phyloP scores from a whole-genome alignment of 92 coral and sea anemone species.

The Bergia puertoricense region DNA sequence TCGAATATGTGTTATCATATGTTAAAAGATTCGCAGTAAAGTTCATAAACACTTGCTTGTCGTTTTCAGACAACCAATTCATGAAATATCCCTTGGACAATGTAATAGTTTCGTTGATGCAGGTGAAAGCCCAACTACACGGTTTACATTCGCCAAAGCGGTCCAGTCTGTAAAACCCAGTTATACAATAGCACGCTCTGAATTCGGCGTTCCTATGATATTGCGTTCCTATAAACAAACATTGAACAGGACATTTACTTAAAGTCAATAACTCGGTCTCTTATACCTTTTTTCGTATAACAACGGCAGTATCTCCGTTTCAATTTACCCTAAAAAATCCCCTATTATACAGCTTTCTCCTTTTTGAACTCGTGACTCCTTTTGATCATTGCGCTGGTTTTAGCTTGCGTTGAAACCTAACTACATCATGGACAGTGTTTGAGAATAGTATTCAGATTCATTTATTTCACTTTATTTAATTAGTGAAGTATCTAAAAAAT shows the following conservation, averaged over 20 bases:
- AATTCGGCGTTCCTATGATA: neutral
- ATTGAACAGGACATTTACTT: too few species aligned
- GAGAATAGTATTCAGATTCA: too few species aligned
- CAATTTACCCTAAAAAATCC: too few species aligned
- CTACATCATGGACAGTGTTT: too few species aligned
- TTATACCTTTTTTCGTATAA: too few species aligned
- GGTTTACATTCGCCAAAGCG: slow-evolving; percentile 21
- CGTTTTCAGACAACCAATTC: slow-evolving; percentile 45
- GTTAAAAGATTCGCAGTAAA: slow-evolving; percentile 51
- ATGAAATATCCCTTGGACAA: slow-evolving; percentile 58
- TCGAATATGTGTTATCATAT: slow-evolving; percentile 39
- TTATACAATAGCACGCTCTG: slow-evolving; percentile 15
- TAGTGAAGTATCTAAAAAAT: too few species aligned
- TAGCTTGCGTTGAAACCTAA: too few species aligned
- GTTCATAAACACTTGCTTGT: slow-evolving; percentile 27
- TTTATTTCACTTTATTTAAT: too few species aligned
- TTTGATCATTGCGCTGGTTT: too few species aligned
- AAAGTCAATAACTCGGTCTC: too few species aligned
- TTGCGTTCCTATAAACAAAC: neutral
- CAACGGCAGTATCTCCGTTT: neutral
- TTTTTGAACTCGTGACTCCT: too few species aligned
- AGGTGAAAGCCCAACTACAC: slow-evolving; percentile 23
- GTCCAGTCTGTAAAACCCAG: slow-evolving; percentile 25
- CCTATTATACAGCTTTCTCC: too few species aligned
- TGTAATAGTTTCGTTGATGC: slow-evolving; percentile 52